Conservation (phyloP, 2,888 invertebrate genomes). For the Camponotus fellah region DNA sequence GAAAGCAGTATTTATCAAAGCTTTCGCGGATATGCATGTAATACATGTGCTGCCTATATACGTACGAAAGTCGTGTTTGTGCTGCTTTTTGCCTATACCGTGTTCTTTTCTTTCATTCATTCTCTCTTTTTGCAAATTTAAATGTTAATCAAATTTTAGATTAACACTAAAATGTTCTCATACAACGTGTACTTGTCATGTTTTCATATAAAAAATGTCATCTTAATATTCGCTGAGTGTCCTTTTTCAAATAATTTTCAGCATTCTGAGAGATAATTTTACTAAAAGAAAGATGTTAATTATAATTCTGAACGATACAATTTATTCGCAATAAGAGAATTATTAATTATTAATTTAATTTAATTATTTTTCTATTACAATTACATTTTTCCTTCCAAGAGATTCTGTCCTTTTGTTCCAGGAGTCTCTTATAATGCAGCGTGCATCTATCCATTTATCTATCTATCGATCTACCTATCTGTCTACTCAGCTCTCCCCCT, state of each 20-base stretch:
- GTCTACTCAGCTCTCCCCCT: slow-evolving; percentile 34
- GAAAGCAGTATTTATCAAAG: slow-evolving; percentile 82
- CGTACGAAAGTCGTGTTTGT: slow-evolving; percentile 47
- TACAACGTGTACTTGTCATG: neutral
- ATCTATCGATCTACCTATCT: slow-evolving; percentile 42
- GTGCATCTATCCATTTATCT: slow-evolving; percentile 27
- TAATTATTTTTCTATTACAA: slow-evolving; percentile 12
- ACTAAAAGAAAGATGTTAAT: neutral
- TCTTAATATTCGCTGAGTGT: slow-evolving; percentile 2
- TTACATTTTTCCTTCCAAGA: neutral
- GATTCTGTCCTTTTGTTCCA: slow-evolving; percentile 1
- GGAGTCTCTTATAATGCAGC: slow-evolving; percentile 3
- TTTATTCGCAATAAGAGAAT: neutral
- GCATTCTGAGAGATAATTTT: neutral
- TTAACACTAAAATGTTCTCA: slow-evolving; percentile 12
- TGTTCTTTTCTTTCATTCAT: slow-evolving; percentile 11
- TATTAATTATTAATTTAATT: slow-evolving; percentile 9
- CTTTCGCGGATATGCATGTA: slow-evolving; percentile 58
- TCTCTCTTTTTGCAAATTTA: slow-evolving; percentile 24
- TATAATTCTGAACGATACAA: neutral
- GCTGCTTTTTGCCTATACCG: slow-evolving; percentile 46
- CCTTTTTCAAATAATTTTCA: neutral
- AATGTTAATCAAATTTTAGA: slow-evolving; percentile 47
- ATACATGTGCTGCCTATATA: slow-evolving; percentile 54
- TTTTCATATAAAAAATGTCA: neutral